Base-by-base conservation (phyloP, 2,888 invertebrate genomes). In the Epinotia ramella region DNA sequence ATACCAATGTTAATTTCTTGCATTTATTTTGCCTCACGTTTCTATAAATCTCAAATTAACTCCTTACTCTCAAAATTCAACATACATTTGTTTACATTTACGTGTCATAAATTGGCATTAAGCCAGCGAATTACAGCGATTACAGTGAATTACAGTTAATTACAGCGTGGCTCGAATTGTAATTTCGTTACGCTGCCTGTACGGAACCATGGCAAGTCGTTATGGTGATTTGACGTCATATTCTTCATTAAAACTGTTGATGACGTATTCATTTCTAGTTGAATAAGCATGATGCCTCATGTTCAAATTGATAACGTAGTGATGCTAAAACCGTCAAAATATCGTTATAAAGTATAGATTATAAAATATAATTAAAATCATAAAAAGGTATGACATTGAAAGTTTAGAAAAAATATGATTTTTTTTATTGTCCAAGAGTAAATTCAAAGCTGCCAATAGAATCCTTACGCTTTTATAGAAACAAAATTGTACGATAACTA, bases 71-170 rank as follows among this genome's bases (percentile, higher is more conserved):
- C 7, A 28, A 46, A 60, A 73, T 6, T 62, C 28, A 53, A 28
- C 67, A 74, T 75, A 53, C 74, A 70, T 71, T 62, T 75, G 53
- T 71, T 65, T 71, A 66, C 75, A 60, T 70, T 65, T 70, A 66
- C 60, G 75, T 60, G 60, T 75, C 70, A 71, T 71, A 71, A 75
- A 75, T 71, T 66, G 65, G 60, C 59, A 75, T 75, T 66, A 75
- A 60, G 70, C 60, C 46, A 33, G 69, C 67, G 70, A 75, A 71
- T 75, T 71, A 75, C 75, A 60, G 18, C 60, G 75, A 75, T 75
- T 66, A 71, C 53, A 59, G 46, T 74, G 65, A 75, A 75, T 75
- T 70, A 74, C 64, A 65, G 69, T 70, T 65, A 65, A 75, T 75
- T 75, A 75, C 70, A 24, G 46, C 59, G 75, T 65, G 66, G 24